phyloP scores from a whole-genome alignment of 2,888 invertebrate genomes.

The Branchinecta sandiegonensis region DNA sequence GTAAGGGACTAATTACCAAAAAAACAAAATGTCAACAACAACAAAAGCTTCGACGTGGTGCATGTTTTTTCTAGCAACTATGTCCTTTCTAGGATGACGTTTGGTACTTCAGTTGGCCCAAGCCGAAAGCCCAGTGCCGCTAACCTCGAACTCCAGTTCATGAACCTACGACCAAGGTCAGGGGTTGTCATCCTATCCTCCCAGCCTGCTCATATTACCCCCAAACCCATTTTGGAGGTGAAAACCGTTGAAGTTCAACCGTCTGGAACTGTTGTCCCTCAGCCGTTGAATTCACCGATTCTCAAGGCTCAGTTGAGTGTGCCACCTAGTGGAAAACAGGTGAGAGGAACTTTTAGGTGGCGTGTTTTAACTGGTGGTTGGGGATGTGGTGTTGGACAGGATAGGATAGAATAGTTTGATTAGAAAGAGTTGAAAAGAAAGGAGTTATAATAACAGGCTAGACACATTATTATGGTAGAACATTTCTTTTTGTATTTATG shows the following conservation, averaged over 20 bases:
- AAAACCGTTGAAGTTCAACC: slow-evolving; percentile 24
- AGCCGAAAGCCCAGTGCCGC: slow-evolving; percentile 37
- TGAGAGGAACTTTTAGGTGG: neutral
- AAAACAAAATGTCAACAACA: no score
- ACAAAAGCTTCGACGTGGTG: no score
- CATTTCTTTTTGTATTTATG: no score
- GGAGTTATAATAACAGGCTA: no score
- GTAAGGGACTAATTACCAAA: no score
- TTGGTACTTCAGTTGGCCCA: slow-evolving; percentile 67
- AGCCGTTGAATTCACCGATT: slow-evolving; percentile 48
- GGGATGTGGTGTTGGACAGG: no score
- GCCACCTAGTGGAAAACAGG: slow-evolving; percentile 37
- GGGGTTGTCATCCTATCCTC: neutral
- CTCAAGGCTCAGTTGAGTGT: slow-evolving; percentile 68
- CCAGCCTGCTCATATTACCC: neutral
- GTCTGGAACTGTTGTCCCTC: slow-evolving; percentile 40
- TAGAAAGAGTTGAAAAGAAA: no score
- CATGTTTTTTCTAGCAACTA: no score
- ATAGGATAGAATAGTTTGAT: no score
- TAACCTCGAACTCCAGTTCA: slow-evolving; percentile 26
- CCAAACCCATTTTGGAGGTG: slow-evolving; percentile 31
- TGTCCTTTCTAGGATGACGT: slow-evolving; percentile 48
- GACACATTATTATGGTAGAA: no score
- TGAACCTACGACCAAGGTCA: slow-evolving; percentile 17
- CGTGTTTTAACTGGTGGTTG: no score